Conservation (phyloP, 2,797 vertebrate genomes). For the Champsocephalus esox region DNA sequence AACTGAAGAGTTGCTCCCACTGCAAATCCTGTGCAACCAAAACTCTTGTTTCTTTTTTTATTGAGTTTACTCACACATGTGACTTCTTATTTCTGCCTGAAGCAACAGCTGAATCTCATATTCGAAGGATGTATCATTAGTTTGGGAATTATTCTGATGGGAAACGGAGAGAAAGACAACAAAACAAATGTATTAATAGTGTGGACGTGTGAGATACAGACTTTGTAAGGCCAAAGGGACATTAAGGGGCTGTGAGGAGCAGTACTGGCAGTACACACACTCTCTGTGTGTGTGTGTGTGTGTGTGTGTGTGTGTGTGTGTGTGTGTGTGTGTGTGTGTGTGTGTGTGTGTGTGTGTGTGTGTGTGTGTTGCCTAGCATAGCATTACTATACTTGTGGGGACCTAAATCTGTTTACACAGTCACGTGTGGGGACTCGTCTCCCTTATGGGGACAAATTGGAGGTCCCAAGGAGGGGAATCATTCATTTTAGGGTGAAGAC, state of each 20-base stretch:
- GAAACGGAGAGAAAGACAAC: conserved; percentile 19
- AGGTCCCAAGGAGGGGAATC: too few species aligned
- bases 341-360: conserved; percentile 39
- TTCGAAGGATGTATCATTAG: conserved; percentile 46
- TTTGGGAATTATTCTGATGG: conserved; percentile 19
- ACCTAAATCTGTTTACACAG: too few species aligned
- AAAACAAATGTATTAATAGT: conserved; percentile 62
- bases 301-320: conserved; percentile 40
- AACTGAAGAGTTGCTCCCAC: not conserved
- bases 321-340: conserved; percentile 24
- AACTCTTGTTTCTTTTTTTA: conserved; percentile 1
- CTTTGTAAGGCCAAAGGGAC: conserved; percentile 72
- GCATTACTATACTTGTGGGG: too few species aligned
- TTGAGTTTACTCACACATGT: not conserved
- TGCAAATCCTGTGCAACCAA: conserved; percentile 7
- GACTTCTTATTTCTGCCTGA: conserved; percentile 5
- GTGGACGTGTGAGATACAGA: conserved; percentile 74
- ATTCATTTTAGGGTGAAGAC: too few species aligned
- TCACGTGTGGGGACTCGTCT: too few species aligned
- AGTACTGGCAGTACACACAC: too few species aligned
- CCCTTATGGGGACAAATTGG: too few species aligned
- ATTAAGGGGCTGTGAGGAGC: too few species aligned
- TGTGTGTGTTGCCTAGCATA: not conserved
- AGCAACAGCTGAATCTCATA: conserved; percentile 23
- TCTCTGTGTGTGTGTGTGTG: conserved; percentile 30